phyloP scores from a whole-genome alignment of 1,140 invertebrate species.

The Tetramorium alpestre region DNA sequence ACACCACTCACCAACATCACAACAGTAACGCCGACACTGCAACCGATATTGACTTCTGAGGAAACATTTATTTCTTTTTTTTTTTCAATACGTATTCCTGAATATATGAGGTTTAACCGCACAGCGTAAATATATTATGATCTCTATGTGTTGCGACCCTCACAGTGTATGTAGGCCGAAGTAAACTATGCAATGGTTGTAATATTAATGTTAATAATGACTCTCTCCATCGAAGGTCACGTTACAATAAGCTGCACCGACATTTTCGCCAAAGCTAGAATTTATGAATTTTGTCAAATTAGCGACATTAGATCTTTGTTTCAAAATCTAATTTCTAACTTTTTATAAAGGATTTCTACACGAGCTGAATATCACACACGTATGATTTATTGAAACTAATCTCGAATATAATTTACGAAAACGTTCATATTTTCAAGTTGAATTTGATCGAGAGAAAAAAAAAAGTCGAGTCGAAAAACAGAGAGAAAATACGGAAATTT shows the following conservation, averaged over 20 bases:
- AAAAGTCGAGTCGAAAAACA: not conserved
- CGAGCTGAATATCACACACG: not conserved
- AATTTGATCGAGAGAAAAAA: not conserved
- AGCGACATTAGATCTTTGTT: not conserved
- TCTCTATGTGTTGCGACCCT: constrained; percentile 53
- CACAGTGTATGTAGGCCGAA: constrained; percentile 27
- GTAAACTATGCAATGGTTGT: constrained; percentile 48
- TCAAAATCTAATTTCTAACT: not conserved
- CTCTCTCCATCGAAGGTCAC: constrained; percentile 66
- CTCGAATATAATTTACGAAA: not conserved
- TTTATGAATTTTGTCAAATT: not conserved
- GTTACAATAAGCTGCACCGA: constrained; percentile 18
- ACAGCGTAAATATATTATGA: constrained; percentile 33
- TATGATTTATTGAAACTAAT: not conserved
- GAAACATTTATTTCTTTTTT: constrained; percentile 16
- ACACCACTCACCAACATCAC: constrained; percentile 71
- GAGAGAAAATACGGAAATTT: not conserved
- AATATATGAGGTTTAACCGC: constrained; percentile 25
- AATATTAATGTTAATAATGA: constrained; percentile 52
- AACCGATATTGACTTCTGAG: constrained; percentile 46
- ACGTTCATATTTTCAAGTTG: not conserved
- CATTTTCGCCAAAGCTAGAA: not conserved
- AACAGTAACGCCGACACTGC: constrained; percentile 64
- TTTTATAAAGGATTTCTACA: not conserved
- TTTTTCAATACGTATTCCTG: constrained; percentile 25